phyloP scores from a whole-genome alignment of 2,113 vertebrate species.

The Lonchura striata region DNA sequence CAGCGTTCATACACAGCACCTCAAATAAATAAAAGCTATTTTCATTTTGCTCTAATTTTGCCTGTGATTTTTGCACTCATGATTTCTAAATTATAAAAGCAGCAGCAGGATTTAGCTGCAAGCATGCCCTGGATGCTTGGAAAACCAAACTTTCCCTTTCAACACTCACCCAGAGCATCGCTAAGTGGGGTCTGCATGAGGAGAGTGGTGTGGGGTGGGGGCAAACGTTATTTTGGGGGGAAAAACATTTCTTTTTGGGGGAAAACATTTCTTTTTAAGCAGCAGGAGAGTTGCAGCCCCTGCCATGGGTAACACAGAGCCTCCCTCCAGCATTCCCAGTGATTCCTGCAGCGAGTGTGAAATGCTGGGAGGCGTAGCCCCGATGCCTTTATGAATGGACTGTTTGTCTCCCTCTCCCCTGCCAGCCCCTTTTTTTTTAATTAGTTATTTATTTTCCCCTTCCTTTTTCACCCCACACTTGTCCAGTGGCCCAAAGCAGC shows the following conservation, averaged over 20 bases:
- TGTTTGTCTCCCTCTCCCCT: constrained; percentile 34
- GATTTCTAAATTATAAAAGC: background rate
- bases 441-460: background rate
- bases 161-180: background rate
- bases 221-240: background rate
- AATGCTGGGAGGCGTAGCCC: background rate
- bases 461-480: constrained; percentile 23
- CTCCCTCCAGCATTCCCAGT: background rate
- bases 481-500: constrained; percentile 38
- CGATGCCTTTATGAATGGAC: constrained; percentile 39
- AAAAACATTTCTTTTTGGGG: background rate
- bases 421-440: background rate
- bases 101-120: background rate
- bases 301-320: background rate
- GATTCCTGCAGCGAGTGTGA: background rate
- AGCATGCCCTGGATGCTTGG: background rate
- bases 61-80: rapidly evolving
- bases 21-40: background rate
- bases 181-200: rapidly evolving
- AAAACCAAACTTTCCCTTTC: background rate
- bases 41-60: background rate
- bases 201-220: rapidly evolving
- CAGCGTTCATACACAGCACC: rapidly evolving
- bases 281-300: background rate
- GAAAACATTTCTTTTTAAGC: background rate